phyloP scores from a whole-genome alignment of 2,113 vertebrate genomes.

The Barbus barbus region DNA sequence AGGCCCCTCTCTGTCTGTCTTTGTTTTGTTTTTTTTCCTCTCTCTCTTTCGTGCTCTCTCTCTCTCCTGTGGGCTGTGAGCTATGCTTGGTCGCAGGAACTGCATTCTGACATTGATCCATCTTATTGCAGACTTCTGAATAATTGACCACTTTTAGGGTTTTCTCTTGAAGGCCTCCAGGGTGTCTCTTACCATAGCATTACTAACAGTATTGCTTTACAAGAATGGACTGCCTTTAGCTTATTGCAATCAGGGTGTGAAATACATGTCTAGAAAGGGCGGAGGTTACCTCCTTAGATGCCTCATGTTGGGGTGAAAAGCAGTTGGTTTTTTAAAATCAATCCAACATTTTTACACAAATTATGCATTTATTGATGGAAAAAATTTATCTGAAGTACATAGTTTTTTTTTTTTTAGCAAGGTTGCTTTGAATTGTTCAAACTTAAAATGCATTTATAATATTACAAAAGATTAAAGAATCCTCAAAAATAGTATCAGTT shows the following conservation, averaged over 20 bases:
- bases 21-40: not conserved
- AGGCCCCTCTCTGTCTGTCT: slow-evolving; percentile 44
- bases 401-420: not conserved
- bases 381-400: not conserved
- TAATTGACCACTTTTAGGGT: slow-evolving; percentile 48
- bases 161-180: not conserved
- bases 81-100: slow-evolving; percentile 44
- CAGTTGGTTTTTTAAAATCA: not conserved
- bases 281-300: not conserved
- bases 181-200: slow-evolving; percentile 45
- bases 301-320: not conserved
- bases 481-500: not conserved
- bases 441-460: not conserved
- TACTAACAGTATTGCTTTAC: slow-evolving; percentile 27
- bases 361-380: not conserved
- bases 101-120: slow-evolving; percentile 52
- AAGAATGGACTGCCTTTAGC: not conserved
- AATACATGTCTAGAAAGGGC: not conserved
- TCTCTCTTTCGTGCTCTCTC: not conserved
- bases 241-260: not conserved
- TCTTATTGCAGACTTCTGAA: slow-evolving; percentile 54
- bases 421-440: not conserved
- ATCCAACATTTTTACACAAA: not conserved
- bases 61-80: slow-evolving; percentile 38
- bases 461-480: not conserved